Percentiles rank a stretch among this genome's conserved stretches.
Evolutionary conservation across 2,113 vertebrate genomes (phyloP).

Genomic region (Ardeotis arabs): DNA sequence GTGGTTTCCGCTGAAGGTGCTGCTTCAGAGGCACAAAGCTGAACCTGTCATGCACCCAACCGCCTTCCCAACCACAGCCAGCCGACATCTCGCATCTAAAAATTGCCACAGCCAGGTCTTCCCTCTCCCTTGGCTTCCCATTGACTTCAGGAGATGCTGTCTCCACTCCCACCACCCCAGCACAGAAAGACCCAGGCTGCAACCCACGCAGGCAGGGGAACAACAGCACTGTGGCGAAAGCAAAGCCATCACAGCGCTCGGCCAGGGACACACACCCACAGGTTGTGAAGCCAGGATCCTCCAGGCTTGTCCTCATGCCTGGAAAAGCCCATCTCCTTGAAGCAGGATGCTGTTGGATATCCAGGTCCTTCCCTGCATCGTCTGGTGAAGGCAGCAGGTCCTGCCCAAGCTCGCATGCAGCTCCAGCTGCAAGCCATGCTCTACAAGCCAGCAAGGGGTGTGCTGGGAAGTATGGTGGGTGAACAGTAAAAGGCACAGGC

Average conservation of each 20-base stretch:
- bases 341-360: background rate
- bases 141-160: background rate
- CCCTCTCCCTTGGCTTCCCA: background rate
- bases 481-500: conserved; percentile 29
- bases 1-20: background rate
- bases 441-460: background rate
- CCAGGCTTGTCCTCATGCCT: background rate
- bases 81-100: background rate
- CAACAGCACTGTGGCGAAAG: fast-evolving
- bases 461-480: background rate
- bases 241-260: fast-evolving
- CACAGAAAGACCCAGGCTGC: background rate
- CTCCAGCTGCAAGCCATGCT: conserved; percentile 25
- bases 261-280: fast-evolving
- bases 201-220: background rate
- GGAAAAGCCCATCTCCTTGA: background rate
- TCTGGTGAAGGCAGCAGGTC: background rate
- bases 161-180: background rate
- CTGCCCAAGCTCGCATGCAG: background rate
- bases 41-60: background rate
- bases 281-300: background rate
- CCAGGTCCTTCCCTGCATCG: background rate
- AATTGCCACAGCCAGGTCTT: background rate
- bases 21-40: background rate
- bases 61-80: background rate